Conservation (phyloP, 2,888 invertebrate species). For the Oscheius sp. region DNA sequence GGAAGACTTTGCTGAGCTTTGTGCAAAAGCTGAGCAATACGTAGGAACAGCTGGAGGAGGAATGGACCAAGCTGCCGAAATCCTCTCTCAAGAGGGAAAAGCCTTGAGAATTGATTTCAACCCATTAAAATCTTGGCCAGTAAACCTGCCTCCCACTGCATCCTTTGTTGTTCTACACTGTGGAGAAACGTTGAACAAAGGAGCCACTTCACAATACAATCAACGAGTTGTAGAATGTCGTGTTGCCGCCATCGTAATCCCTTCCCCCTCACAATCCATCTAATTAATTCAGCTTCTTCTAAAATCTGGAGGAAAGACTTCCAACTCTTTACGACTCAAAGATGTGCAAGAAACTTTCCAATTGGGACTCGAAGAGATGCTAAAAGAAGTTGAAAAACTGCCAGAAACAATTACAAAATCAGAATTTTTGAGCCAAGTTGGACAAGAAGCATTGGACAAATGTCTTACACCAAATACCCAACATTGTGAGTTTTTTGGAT, state of each 20-base stretch:
- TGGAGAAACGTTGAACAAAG: conserved; percentile 79
- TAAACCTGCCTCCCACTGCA: conserved; percentile 83
- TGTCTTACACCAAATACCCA: conserved; percentile 46
- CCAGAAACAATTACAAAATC: conserved; percentile 36
- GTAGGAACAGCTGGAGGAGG: conserved; percentile 98
- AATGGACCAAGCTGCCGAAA: conserved; percentile 99
- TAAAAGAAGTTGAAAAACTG: conserved; percentile 35
- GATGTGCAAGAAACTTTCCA: conserved; percentile 40
- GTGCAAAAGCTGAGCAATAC: conserved; percentile 88
- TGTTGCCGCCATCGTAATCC: conserved; percentile 82
- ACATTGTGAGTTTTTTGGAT: conserved; percentile 27
- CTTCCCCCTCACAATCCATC: background rate
- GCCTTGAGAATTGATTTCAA: conserved; percentile 82
- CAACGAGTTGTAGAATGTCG: conserved; percentile 92
- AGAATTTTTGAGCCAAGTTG: conserved; percentile 37
- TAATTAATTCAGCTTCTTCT: conserved; percentile 37
- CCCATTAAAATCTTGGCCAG: conserved; percentile 81
- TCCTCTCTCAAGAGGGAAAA: conserved; percentile 71
- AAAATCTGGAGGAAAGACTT: conserved; percentile 18
- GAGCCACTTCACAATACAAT: conserved; percentile 85
- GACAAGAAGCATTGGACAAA: conserved; percentile 36
- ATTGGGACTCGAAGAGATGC: conserved; percentile 36
- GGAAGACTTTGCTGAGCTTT: conserved; percentile 81
- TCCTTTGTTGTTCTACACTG: conserved; percentile 94
- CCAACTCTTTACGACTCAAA: conserved; percentile 36